Evolutionary conservation across 2,113 vertebrate species (phyloP), one percentile per base, ranked within the genome.

Genomic region (Uropsilus gracilis): DNA sequence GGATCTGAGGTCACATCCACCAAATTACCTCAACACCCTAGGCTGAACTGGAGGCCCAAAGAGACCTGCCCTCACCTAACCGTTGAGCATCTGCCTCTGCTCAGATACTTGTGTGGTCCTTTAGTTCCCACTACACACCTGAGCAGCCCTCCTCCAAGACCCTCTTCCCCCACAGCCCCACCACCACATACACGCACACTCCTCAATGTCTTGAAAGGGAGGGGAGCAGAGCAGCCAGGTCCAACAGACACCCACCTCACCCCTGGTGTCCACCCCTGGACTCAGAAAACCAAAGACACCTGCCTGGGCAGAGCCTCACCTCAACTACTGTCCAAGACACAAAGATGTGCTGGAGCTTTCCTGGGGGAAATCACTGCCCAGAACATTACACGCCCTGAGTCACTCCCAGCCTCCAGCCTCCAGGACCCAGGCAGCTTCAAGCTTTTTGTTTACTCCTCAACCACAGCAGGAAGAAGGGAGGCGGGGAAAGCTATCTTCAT

Each of bases 331-430:
- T 39, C 73, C 73, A 91, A 66, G 55, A 57, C 55, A 12, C 61
- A 22, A 64, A 86, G 85, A 82, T 44, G n/a, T 4, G 4, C 48
- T 16, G 42, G 11, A 71, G 61, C 69, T 44, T 64, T 64, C 55
- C 73, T 42, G 71, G 57, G 69, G 78, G 37, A 89, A 73, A 86
- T 34, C 64, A 64, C 55, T 22, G 42, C 46, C 34, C 32, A 37
- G n/a, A 68, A 81, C 72, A 46, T 77, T 68, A 39, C 59, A 75
- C 11, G 30, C 63, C 73, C 95, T 94, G 90, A 96, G 91, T 95
- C 93, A 95, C 90, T 94, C 84, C 53, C 48, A 2, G 80, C 37
- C 55, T 86, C 82, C 34, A 28, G 44, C 73, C 37, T 44, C 69
- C 37, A 34, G 39, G 14, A 0, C 46, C 24, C 73, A 30, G 18